A percentile compares a stretch with the other conserved stretches of the same genome.
Conservation (phyloP, 1,140 invertebrate species). For the Sycophila sp. region DNA sequence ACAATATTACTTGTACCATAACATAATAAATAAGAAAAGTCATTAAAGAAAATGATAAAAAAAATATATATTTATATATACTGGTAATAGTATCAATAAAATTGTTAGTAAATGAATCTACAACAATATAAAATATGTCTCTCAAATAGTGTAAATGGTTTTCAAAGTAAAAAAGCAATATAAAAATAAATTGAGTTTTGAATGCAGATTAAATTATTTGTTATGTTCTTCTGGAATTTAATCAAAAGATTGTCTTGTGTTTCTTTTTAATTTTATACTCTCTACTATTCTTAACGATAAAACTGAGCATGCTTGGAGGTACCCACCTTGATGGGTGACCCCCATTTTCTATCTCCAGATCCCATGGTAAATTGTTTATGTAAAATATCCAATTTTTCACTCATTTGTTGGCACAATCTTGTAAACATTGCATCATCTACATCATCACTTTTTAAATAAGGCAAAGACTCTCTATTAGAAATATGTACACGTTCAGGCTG, state of each 20-base stretch:
- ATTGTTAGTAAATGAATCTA: too few relatives aligned
- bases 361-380: constrained; percentile 39
- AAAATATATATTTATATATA: too few relatives aligned
- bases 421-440: constrained; percentile 37
- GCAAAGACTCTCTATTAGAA: neutral
- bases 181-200: neutral
- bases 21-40: too few relatives aligned
- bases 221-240: too few relatives aligned
- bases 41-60: too few relatives aligned
- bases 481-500: neutral
- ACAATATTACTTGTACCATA: too few relatives aligned
- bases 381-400: constrained; percentile 43
- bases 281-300: constrained; percentile 32
- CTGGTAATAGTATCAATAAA: too few relatives aligned
- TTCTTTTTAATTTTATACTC: neutral
- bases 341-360: constrained; percentile 46
- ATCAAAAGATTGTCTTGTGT: too few relatives aligned
- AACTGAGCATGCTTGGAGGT: constrained; percentile 46
- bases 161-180: too few relatives aligned
- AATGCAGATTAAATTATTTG: neutral
- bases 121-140: too few relatives aligned
- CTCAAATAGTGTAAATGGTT: too few relatives aligned
- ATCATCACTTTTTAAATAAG: constrained; percentile 35
- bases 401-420: constrained; percentile 35
- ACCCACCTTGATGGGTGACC: constrained; percentile 57